These are phyloP conservation scores for Colistium nudipinnis DNA, from an alignment of 2,113 vertebrate species.

Conservation along the genomic window DNA sequence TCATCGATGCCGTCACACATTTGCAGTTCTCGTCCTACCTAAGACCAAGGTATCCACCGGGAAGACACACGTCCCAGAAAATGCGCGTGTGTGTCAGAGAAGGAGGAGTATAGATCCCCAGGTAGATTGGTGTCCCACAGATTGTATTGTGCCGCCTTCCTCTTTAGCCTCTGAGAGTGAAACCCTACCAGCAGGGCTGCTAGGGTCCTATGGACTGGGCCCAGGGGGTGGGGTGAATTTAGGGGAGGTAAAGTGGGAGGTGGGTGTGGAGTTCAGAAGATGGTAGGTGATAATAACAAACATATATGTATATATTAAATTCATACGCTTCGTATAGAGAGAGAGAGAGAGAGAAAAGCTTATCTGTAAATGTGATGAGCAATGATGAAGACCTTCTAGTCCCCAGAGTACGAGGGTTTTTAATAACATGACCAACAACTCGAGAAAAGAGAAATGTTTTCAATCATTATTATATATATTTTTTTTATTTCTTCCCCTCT, in stretches of 20 bases:
- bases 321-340: neutral
- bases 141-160: constrained; percentile 58
- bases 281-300: constrained; percentile 26
- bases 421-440: neutral
- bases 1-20: neutral
- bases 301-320: neutral
- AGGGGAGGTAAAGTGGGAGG: constrained; percentile 26
- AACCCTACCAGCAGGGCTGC: constrained; percentile 66
- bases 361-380: too few species aligned
- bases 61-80: constrained; percentile 48
- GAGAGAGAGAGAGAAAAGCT: neutral
- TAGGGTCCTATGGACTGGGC: constrained; percentile 55
- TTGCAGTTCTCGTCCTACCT: constrained; percentile 69
- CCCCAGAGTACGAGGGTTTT: too few species aligned
- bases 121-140: constrained; percentile 49
- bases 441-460: constrained; percentile 26
- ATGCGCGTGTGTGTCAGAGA: constrained; percentile 34
- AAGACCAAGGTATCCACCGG: constrained; percentile 56
- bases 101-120: constrained; percentile 52
- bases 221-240: constrained; percentile 27
- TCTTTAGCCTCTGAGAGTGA: constrained; percentile 73
- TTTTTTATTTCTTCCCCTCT: neutral
- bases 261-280: constrained; percentile 70
- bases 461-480: too few species aligned
- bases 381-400: too few species aligned